Evolutionary conservation across 2,888 invertebrate genomes (phyloP).

Genomic region (Himalopsyche kuldschensis): DNA sequence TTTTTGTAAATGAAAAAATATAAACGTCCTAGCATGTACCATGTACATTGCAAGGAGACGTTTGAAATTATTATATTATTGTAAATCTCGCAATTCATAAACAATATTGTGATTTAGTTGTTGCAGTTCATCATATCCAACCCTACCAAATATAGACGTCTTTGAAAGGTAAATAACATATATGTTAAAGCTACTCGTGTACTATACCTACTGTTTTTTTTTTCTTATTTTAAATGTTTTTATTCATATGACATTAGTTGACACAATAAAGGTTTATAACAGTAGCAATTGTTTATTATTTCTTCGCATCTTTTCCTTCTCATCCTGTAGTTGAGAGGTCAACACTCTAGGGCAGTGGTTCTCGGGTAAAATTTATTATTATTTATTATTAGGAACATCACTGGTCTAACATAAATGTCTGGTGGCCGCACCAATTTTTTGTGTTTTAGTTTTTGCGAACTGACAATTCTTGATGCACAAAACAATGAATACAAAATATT

Average conservation of each 20-base stretch:
- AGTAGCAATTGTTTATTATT: not conserved
- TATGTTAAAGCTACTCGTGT: not conserved
- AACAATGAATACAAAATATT: too few species aligned
- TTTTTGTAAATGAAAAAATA: slow-evolving; percentile 43
- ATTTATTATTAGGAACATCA: too few species aligned
- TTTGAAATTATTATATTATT: not conserved
- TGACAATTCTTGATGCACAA: too few species aligned
- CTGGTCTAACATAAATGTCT: too few species aligned
- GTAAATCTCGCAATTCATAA: not conserved
- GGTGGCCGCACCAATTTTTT: too few species aligned
- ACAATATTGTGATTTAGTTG: not conserved
- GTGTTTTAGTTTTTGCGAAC: too few species aligned
- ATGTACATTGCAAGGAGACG: not conserved
- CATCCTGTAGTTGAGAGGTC: too few species aligned
- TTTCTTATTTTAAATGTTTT: not conserved
- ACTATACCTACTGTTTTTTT: not conserved
- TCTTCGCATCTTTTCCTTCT: too few species aligned
- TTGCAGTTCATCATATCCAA: not conserved
- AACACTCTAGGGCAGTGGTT: too few species aligned
- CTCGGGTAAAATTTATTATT: too few species aligned
- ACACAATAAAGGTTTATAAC: not conserved
- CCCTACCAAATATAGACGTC: not conserved
- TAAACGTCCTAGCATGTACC: not conserved
- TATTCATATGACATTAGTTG: not conserved
- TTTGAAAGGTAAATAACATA: not conserved